Base-by-base conservation (phyloP, 1,140 invertebrate species). In the Teleogryllus occipitalis region DNA sequence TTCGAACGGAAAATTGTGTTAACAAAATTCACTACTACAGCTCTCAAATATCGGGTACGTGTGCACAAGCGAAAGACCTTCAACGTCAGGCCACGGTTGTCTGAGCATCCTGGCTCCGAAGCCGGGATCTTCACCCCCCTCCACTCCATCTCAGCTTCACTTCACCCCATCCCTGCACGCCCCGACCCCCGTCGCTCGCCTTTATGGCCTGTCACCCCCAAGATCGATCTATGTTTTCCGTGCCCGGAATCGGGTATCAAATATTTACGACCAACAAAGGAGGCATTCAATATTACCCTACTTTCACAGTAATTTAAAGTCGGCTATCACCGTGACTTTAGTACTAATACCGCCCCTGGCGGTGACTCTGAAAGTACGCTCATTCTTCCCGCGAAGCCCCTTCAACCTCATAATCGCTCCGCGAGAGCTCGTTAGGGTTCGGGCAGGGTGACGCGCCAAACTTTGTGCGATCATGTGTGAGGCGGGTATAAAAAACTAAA, bases 261-360 rank as follows among this genome's bases (percentile, higher is more conserved):
- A 65, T 65, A 65, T 65, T 65, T 65, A 65, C 54, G 54, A 65
- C 54, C 54, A 65, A 65, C 54, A 65, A 65, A 65, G 54, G 18
- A 65, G 54, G 54, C 54, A 65, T 65, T 65, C 54, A 65, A 65
- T 65, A 65, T 65, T 65, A 65, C 54, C 54, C 54, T 65, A 65
- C 54, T 65, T 65, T 65, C 54, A 65, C 54, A 65, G 54, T 65
- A 65, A 65, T 65, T 65, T 65, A 65, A 65, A 65, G 54, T 65
- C 54, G 54, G 18, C 54, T 65, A 65, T 65, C 54, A 65, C 54
- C 54, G 54, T 18, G 54, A 65, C 54, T 65, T 65, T 65, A 65
- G 10, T 65, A 65, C 54, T 65, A 65, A 65, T 65, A 65, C 18
- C 54, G 18, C 54, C 54, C 10, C 54, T 14, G 27, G 54, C 10